Evolutionary conservation across 1,140 invertebrate species (phyloP).

Genomic region (Brachionus calyciflorus): DNA sequence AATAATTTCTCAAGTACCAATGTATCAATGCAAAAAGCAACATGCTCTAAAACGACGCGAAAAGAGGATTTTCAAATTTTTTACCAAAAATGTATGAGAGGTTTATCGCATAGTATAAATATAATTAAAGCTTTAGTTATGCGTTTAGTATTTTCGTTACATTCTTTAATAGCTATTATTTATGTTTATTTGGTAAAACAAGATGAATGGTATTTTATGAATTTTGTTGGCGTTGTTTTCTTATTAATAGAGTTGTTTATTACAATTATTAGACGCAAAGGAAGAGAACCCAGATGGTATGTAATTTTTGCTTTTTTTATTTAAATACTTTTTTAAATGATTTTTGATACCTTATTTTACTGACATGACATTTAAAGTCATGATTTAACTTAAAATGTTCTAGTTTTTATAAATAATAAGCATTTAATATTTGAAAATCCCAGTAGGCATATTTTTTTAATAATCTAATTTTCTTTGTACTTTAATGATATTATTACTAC

Average conservation of each 20-base stretch:
- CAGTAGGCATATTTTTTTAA: too few relatives aligned
- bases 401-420: too few relatives aligned
- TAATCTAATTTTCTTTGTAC: too few relatives aligned
- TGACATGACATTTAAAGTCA: too few relatives aligned
- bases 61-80: constrained; percentile 37
- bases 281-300: constrained; percentile 47
- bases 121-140: constrained; percentile 52
- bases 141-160: constrained; percentile 51
- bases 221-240: constrained; percentile 49
- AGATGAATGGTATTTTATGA: constrained; percentile 51
- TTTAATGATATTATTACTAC: too few relatives aligned
- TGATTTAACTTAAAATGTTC: too few relatives aligned
- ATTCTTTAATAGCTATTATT: constrained; percentile 53
- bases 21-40: not conserved
- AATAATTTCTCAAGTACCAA: not conserved
- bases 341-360: too few relatives aligned
- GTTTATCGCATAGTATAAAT: constrained; percentile 47
- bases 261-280: constrained; percentile 51
- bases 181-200: constrained; percentile 50
- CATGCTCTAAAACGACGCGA: not conserved
- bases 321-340: not conserved
- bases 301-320: not conserved
- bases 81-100: constrained; percentile 19
- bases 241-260: constrained; percentile 51
- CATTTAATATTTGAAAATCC: too few relatives aligned